A percentile compares a stretch with the other conserved stretches of the same genome.
phyloP scores from a whole-genome alignment of 2,113 vertebrate species.

The Varanus komodoensis region DNA sequence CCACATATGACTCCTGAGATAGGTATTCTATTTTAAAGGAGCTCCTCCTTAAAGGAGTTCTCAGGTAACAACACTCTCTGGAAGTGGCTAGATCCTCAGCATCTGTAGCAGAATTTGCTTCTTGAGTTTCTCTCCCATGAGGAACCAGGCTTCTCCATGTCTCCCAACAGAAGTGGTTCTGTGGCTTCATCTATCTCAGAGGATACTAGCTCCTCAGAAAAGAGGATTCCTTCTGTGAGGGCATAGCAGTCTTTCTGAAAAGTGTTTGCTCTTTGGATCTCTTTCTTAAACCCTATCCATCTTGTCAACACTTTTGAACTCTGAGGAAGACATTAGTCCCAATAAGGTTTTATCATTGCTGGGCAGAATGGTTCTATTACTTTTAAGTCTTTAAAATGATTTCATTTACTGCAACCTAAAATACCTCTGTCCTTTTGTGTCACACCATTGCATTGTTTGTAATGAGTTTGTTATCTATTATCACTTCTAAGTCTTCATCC shows the following conservation, averaged over 20 bases:
- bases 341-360: not conserved
- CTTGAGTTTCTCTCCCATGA: too few relatives aligned
- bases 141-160: too few relatives aligned
- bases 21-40: too few relatives aligned
- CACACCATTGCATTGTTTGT: not conserved
- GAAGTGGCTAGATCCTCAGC: too few relatives aligned
- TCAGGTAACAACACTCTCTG: too few relatives aligned
- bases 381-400: not conserved
- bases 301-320: not conserved
- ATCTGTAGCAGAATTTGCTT: too few relatives aligned
- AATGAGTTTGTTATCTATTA: not conserved
- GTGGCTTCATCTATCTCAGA: too few relatives aligned
- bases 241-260: not conserved
- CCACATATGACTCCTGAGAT: too few relatives aligned
- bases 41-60: too few relatives aligned
- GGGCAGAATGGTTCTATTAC: not conserved
- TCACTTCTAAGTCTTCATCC: not conserved
- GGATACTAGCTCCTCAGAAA: too few relatives aligned
- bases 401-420: not conserved
- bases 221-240: too few relatives aligned
- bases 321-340: not conserved
- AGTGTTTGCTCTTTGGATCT: not conserved
- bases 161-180: too few relatives aligned
- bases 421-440: slow-evolving; percentile 9
- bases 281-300: not conserved